These are phyloP conservation scores for Gymnobelideus leadbeateri DNA, from an alignment of 2,113 vertebrate species.

Conservation along the genomic window DNA sequence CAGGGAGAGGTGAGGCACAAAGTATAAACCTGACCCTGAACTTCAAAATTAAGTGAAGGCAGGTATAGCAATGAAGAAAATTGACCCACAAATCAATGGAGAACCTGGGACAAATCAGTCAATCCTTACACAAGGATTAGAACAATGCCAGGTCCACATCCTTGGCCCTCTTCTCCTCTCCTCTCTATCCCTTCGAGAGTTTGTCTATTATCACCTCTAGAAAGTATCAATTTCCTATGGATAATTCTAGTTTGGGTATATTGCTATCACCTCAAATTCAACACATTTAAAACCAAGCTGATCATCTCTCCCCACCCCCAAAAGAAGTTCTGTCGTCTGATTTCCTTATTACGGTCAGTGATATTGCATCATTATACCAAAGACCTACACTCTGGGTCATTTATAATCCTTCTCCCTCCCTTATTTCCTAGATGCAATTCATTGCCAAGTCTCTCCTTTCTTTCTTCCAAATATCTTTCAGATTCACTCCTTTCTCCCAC, in stretches of 20 bases:
- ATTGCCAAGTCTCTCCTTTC: not conserved
- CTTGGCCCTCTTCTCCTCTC: not conserved
- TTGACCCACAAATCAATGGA: not conserved
- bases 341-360: slow-evolving; percentile 14
- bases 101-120: not conserved
- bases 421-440: not conserved
- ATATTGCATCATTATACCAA: not conserved
- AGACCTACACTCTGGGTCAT: not conserved
- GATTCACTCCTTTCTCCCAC: not conserved
- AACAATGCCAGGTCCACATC: not conserved
- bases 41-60: slow-evolving; percentile 34
- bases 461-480: not conserved
- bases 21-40: slow-evolving; percentile 43
- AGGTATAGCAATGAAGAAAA: slow-evolving; percentile 24
- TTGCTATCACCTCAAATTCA: not conserved
- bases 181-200: not conserved
- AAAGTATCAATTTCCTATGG: not conserved
- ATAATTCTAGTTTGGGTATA: not conserved
- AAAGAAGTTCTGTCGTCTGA: not conserved
- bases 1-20: not conserved
- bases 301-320: not conserved
- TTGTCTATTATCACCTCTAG: not conserved
- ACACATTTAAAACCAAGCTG: slow-evolving; percentile 6
- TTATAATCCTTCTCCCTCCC: not conserved
- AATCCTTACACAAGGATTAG: not conserved